Evolutionary conservation across 2,113 vertebrate genomes (phyloP), one percentile per base, ranked within the genome.

Genomic region (Anseranas semipalmata): DNA sequence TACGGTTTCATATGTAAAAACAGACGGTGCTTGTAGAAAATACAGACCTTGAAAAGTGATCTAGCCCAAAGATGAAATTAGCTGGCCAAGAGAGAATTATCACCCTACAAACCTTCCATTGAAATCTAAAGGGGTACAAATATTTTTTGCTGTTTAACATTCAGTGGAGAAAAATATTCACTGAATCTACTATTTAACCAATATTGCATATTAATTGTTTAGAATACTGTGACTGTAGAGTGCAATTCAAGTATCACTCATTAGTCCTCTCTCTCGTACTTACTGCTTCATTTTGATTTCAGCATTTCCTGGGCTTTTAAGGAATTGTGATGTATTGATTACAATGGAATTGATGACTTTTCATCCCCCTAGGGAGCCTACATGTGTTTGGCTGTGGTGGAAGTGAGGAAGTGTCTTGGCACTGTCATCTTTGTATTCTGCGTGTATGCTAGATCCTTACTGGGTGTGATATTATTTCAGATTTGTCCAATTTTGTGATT

Each of bases 281-380:
- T n/a, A 25, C 63, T 60, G 8, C 48, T 83, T 94, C 24, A 25
- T 32, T 90, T 91, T 2, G 45, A 89, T 87, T 92, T 87, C 58
- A 76, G 62, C 20, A 45, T 83, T 92, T 97, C 71, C 56, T 96
- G 78, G 32, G 20, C 43, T 91, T 60, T 89, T 72, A 73, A 91
- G 17, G 22, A 39, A 68, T 90, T 66, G 25, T 83, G 35, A n/a
- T 35, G 2, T 55, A 46, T 89, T 2, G 5, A 72, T 93, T 85
- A 46, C 33, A 24, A 24, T 48, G 59, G 70, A 80, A 12, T 82
- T 76, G 25, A 41, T 56, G 65, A 66, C 75, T 82, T 93, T 68
- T 87, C 58, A 66, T 75, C 11, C 30, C 37, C 8, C 15, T 7
- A 15, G 63, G 62, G 16, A 94, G 27, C 21, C 52, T 87, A 9